Base-by-base conservation (phyloP, 2,113 vertebrate species). In the Prolemur simus region DNA sequence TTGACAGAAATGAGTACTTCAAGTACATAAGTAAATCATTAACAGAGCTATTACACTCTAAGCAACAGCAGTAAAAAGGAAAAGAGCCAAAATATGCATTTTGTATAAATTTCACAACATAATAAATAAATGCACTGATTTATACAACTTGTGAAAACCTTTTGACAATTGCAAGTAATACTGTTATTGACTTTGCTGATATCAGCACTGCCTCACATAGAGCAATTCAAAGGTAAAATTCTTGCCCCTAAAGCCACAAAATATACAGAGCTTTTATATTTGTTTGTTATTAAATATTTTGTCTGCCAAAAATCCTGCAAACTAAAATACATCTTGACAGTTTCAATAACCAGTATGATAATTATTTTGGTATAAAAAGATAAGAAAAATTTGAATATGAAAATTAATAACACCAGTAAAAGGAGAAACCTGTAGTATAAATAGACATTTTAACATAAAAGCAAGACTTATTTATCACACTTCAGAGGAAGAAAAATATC, bases 1-100 rank as follows among this genome's bases (percentile, higher is more conserved):
- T 96, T 98, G 97, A 97, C 97, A 98, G 98, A 98, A 98, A 98
- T 0, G 95, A 98, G 98, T 63, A 94, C 66, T 98, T 98, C 97
- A 99, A 98, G 97, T 98, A 98, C 34, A 1, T 86, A 98, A 98
- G 92, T 96, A 95, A 98, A 97, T 95, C 82, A 63, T 93, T 93
- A 96, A 97, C 83, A 98, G 92, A 98, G 91, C 80, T 97, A 94
- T 92, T 92, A 97, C 93, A 96, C 54, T 93, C 83, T 93, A 97
- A 93, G 89, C 91, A 97, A 97, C 84, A 98, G 96, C 68, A 98
- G 95, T 97, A 98, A 96, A 96, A 89, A 94, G 74, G 71, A 64
- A 98, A 98, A 98, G 88, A 97, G 96, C 68, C 96, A 98, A 78
- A 97, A 87, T 69, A 3, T 4, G 29, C n/a, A 84, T 94, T 97